Conservation (phyloP, 2,797 vertebrate species). For the Neosilurus hyrtlii region DNA sequence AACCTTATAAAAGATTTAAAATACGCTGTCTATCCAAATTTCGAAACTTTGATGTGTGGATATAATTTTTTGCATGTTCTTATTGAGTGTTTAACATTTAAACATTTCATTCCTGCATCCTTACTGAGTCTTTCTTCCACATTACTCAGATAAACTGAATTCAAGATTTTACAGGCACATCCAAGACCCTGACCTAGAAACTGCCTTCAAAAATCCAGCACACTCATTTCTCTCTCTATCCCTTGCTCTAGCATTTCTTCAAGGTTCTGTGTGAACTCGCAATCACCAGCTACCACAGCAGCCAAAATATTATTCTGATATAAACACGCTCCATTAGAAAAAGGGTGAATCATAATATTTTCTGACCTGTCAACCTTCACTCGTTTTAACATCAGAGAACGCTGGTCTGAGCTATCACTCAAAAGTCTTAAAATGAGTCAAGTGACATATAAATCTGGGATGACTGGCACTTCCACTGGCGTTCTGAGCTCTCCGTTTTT, state of each 20-base stretch:
- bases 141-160: slow-evolving; percentile 14
- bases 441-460: background rate
- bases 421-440: background rate
- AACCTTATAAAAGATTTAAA: background rate
- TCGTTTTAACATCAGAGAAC: background rate
- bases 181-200: slow-evolving; percentile 74
- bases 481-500: background rate
- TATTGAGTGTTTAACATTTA: no score
- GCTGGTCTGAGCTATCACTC: background rate
- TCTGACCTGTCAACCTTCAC: background rate
- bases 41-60: background rate
- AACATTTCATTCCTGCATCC: background rate
- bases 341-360: slow-evolving; percentile 3
- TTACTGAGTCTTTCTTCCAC: background rate
- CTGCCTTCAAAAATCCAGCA: slow-evolving; percentile 63
- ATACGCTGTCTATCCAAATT: background rate
- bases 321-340: slow-evolving; percentile 49
- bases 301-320: slow-evolving; percentile 63
- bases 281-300: slow-evolving; percentile 65
- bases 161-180: slow-evolving; percentile 29
- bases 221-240: slow-evolving; percentile 67
- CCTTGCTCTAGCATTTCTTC: slow-evolving; percentile 33
- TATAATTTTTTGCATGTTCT: no score
- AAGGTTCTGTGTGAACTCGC: slow-evolving; percentile 48
- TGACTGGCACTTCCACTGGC: background rate